Percentiles rank a stretch among this genome's conserved stretches.
Conservation (phyloP, 2,113 vertebrate species). For the Atlantisia rogersi region DNA sequence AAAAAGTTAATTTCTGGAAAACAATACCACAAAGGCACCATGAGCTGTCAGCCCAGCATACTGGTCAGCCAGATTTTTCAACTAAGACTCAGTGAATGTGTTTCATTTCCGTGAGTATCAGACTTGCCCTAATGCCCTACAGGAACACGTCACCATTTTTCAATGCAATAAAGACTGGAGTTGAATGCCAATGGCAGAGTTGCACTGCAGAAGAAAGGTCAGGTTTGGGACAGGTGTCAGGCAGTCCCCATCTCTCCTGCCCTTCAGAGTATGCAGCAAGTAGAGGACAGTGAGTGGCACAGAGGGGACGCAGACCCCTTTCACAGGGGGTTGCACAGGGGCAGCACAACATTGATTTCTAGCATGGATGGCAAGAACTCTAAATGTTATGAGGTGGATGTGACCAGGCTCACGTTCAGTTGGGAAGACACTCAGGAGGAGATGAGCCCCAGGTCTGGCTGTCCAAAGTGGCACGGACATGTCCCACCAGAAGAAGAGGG, state of each 20-base stretch:
- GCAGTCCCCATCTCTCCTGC: background rate
- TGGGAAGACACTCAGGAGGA: background rate
- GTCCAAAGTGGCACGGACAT: fast-evolving
- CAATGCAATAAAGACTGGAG: background rate
- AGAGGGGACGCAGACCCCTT: background rate
- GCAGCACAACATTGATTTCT: background rate
- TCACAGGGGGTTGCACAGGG: background rate
- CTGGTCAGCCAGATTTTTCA: background rate
- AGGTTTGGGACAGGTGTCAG: background rate
- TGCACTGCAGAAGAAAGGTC: background rate
- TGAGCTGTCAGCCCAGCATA: background rate
- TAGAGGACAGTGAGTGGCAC: background rate
- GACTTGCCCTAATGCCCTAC: background rate
- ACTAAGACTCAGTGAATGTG: background rate
- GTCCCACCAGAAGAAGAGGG: background rate
- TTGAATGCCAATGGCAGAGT: background rate
- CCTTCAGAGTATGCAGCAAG: background rate
- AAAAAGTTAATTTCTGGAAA: background rate
- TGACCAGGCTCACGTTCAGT: background rate
- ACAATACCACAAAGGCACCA: background rate
- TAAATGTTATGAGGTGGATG: background rate
- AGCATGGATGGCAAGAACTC: fast-evolving
- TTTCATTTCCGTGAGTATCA: background rate
- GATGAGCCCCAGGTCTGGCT: background rate
- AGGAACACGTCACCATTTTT: background rate